These are phyloP conservation scores for Pimephales promelas DNA, from an alignment of 2,113 vertebrate species.

Conservation along the genomic window DNA sequence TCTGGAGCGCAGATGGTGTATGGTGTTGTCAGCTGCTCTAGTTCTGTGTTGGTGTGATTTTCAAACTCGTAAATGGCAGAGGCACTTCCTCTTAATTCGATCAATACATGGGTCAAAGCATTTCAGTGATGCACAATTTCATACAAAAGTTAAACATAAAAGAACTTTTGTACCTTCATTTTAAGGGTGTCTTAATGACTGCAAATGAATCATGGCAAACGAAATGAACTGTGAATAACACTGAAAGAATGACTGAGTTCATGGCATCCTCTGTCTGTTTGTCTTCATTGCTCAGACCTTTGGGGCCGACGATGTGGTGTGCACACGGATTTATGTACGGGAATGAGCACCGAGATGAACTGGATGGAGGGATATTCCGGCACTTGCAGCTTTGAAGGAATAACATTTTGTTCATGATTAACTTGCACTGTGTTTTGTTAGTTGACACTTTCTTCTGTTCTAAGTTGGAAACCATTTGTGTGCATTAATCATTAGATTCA, in stretches of 20 bases:
- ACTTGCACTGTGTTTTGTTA: conserved; percentile 40
- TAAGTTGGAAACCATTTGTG: conserved; percentile 4
- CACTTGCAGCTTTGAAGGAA: conserved; percentile 25
- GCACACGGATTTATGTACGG: conserved; percentile 90
- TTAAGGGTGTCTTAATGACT: background rate
- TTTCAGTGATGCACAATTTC: background rate
- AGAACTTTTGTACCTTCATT: background rate
- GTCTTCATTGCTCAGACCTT: conserved; percentile 81
- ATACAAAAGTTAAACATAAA: background rate
- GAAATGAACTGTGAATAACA: conserved; percentile 10
- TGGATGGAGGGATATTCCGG: conserved; percentile 30
- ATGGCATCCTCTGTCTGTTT: conserved; percentile 29
- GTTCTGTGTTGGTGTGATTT: conserved; percentile 50
- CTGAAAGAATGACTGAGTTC: conserved; percentile 8
- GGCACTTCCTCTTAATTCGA: background rate
- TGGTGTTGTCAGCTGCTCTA: conserved; percentile 51
- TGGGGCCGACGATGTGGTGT: conserved; percentile 91
- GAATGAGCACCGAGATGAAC: conserved; percentile 74
- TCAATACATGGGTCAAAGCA: background rate
- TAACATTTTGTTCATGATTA: conserved; percentile 19
- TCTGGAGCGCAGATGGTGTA: conserved; percentile 66
- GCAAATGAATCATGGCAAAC: background rate
- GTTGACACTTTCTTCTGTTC: conserved; percentile 6
- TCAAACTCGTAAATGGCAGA: conserved; percentile 57
- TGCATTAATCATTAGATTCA: background rate